Evolutionary conservation across 2,888 invertebrate species (phyloP).

Genomic region (Baronia brevicornis): DNA sequence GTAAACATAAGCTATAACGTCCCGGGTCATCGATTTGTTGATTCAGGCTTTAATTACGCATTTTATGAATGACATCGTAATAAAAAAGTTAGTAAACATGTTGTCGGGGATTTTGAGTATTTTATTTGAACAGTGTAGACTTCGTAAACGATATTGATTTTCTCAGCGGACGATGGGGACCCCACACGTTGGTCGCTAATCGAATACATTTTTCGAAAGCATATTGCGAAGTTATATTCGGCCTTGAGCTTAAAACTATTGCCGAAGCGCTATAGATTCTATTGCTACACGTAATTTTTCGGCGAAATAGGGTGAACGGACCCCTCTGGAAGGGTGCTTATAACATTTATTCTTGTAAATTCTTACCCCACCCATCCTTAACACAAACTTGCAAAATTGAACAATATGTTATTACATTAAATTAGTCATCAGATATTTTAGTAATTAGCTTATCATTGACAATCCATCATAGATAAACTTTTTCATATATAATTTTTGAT

Average conservation of each 20-base stretch:
- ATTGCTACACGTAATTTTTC: constrained; percentile 27
- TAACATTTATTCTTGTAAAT: constrained; percentile 27
- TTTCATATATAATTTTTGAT: neutral
- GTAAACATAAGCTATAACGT: constrained; percentile 57
- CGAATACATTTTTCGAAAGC: constrained; percentile 12
- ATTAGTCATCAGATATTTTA: constrained; percentile 1
- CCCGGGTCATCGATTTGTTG: constrained; percentile 59
- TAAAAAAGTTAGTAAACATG: constrained; percentile 32
- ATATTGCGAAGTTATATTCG: constrained; percentile 31
- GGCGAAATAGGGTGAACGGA: constrained; percentile 42
- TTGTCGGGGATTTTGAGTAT: constrained; percentile 16
- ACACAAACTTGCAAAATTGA: constrained; percentile 6
- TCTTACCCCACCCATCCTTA: constrained; percentile 21
- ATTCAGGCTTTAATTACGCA: constrained; percentile 48
- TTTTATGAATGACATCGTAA: constrained; percentile 62
- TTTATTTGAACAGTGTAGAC: constrained; percentile 18
- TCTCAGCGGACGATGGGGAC: constrained; percentile 20
- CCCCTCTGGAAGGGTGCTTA: constrained; percentile 35
- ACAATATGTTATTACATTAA: constrained; percentile 5
- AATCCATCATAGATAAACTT: neutral
- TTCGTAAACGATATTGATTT: constrained; percentile 35
- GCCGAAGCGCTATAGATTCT: constrained; percentile 24
- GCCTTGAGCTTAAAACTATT: constrained; percentile 25
- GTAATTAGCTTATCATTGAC: constrained; percentile 1
- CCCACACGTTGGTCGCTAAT: constrained; percentile 24